Evolutionary conservation across 1,140 invertebrate species (phyloP).

Genomic region (Sminthurinus signatus): DNA sequence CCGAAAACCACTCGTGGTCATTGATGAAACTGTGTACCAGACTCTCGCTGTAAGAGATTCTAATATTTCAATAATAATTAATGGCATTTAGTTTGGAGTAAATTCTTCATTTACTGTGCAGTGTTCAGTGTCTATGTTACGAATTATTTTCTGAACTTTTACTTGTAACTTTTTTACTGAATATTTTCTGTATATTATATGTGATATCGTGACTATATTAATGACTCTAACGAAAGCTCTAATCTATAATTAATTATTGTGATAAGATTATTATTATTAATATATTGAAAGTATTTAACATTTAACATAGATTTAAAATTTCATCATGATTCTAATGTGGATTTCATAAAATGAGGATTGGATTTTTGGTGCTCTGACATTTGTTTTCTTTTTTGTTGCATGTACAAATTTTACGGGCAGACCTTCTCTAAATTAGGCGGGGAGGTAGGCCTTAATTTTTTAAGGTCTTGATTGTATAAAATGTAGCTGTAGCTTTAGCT

Average conservation of each 20-base stretch:
- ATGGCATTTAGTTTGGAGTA: too few species aligned
- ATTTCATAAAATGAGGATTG: not conserved
- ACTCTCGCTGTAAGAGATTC: conserved; percentile 64
- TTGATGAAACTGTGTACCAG: conserved; percentile 73
- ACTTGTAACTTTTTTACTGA: too few species aligned
- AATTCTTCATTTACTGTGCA: too few species aligned
- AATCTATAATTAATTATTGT: not conserved
- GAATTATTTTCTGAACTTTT: too few species aligned
- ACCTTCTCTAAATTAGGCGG: conserved; percentile 18
- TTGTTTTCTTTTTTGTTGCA: conserved; percentile 20
- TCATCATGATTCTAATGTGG: not conserved
- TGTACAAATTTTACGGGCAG: conserved; percentile 9
- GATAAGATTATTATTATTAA: not conserved
- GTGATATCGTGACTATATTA: not conserved
- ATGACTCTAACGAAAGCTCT: not conserved
- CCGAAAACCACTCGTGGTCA: conserved; percentile 78
- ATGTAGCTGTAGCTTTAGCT: not conserved
- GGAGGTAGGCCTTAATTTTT: conserved; percentile 18
- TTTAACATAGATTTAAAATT: too few species aligned
- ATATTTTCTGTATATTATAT: not conserved
- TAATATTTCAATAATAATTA: too few species aligned
- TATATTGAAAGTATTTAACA: not conserved
- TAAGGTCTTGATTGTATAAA: conserved; percentile 1
- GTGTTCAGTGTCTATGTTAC: too few species aligned
- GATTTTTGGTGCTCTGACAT: not conserved